Conservation (phyloP, 2,888 invertebrate genomes). For the Tortrix viridana region DNA sequence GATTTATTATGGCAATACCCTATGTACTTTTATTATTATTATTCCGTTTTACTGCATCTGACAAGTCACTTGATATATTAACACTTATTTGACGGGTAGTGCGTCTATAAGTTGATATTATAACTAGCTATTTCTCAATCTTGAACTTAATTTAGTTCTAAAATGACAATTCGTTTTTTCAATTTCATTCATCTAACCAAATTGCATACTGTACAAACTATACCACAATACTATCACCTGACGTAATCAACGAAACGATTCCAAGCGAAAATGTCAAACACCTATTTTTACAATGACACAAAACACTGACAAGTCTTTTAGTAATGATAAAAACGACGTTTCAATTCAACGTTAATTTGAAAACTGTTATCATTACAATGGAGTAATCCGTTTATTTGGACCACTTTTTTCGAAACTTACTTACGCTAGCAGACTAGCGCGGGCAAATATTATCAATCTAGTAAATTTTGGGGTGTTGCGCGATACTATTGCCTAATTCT, state of each 20-base stretch:
- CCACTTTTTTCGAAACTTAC: no score
- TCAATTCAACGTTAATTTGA: no score
- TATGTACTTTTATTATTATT: constrained; percentile 3
- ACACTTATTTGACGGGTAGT: constrained; percentile 20
- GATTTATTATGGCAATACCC: constrained; percentile 22
- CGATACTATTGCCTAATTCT: no score
- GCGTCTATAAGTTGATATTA: neutral
- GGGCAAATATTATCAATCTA: no score
- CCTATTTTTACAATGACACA: neutral
- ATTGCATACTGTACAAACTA: constrained; percentile 3
- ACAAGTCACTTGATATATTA: constrained; percentile 10
- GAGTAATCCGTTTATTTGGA: no score
- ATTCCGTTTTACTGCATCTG: neutral
- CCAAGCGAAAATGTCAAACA: no score
- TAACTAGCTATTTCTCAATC: neutral
- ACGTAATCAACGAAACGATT: no score
- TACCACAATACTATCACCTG: constrained; percentile 3
- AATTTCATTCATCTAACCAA: constrained; percentile 7
- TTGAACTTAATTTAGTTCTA: neutral
- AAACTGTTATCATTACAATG: no score
- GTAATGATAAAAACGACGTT: no score
- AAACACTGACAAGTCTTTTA: no score
- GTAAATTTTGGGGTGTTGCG: no score
- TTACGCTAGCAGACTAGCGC: no score
- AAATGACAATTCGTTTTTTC: neutral